These are phyloP conservation scores for Sternarchorhynchus goeldii DNA, from an alignment of 2,797 vertebrate genomes.

Conservation along the genomic window DNA sequence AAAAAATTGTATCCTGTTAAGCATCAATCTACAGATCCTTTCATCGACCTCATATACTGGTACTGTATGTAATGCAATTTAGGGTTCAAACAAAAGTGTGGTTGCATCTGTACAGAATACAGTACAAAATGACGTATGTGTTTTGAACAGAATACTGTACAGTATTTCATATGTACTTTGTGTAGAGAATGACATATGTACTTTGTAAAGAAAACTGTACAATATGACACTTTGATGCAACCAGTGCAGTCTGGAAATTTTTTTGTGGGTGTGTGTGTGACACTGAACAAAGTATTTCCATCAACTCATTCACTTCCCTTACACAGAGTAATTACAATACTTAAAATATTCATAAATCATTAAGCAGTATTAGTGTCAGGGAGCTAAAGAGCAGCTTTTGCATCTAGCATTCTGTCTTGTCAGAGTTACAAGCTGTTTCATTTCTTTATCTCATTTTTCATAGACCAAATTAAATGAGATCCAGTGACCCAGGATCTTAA, in stretches of 20 bases:
- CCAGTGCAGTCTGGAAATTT: background rate
- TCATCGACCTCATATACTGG: background rate
- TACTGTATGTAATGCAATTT: too few species aligned
- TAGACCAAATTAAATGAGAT: background rate
- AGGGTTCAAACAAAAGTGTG: background rate
- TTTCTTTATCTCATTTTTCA: background rate
- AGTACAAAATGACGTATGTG: too few species aligned
- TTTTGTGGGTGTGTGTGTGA: background rate
- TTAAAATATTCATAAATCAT: conserved; percentile 1
- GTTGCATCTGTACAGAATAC: too few species aligned
- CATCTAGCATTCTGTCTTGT: background rate
- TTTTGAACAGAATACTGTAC: too few species aligned
- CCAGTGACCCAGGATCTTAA: background rate
- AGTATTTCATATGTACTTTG: too few species aligned
- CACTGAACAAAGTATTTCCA: background rate
- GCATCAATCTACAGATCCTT: too few species aligned
- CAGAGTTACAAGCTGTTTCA: conserved; percentile 3
- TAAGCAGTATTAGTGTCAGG: conserved; percentile 14
- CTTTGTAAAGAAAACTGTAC: too few species aligned
- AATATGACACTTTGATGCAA: too few species aligned
- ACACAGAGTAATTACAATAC: background rate
- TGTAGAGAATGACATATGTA: too few species aligned
- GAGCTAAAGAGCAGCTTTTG: background rate
- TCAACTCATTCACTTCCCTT: background rate
- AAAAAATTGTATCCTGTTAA: background rate